Conservation (phyloP, 2,113 vertebrate genomes). For the Dicentrarchus labrax region DNA sequence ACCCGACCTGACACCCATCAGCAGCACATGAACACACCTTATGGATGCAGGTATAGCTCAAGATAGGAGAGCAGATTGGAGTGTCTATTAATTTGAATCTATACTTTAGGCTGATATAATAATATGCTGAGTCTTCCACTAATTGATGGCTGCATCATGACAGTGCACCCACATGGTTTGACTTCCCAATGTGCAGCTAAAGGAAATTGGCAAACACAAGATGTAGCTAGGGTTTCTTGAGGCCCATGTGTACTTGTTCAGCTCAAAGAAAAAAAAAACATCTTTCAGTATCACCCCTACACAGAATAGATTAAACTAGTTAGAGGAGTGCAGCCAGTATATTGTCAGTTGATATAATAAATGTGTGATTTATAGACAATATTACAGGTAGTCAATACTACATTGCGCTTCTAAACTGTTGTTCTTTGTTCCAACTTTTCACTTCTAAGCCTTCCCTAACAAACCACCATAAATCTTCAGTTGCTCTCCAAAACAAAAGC, state of each 20-base stretch:
- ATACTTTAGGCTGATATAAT: not conserved
- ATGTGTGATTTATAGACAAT: not conserved
- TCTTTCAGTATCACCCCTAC: not conserved
- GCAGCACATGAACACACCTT: not conserved
- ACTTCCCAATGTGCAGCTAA: not conserved
- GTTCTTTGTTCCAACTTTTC: not conserved
- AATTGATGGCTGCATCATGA: constrained; percentile 4
- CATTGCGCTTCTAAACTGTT: not conserved
- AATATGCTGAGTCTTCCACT: not conserved
- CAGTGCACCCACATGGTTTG: not conserved
- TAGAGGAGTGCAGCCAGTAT: not conserved
- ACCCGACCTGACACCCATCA: not conserved
- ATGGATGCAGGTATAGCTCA: constrained; percentile 3
- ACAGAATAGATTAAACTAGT: not conserved
- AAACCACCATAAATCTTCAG: not conserved
- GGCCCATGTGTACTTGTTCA: not conserved
- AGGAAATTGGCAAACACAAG: not conserved
- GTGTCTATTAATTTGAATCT: constrained; percentile 1
- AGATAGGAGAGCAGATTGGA: constrained; percentile 11
- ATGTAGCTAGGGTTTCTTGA: not conserved
- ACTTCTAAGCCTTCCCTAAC: not conserved
- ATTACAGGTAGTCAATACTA: not conserved
- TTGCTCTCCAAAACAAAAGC: not conserved
- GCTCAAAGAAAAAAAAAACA: constrained; percentile 14
- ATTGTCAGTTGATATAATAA: not conserved